Percentiles rank a stretch among this genome's conserved stretches.
phyloP scores from a whole-genome alignment of 2,888 invertebrate genomes.

The Alloscopus bannaensis region DNA sequence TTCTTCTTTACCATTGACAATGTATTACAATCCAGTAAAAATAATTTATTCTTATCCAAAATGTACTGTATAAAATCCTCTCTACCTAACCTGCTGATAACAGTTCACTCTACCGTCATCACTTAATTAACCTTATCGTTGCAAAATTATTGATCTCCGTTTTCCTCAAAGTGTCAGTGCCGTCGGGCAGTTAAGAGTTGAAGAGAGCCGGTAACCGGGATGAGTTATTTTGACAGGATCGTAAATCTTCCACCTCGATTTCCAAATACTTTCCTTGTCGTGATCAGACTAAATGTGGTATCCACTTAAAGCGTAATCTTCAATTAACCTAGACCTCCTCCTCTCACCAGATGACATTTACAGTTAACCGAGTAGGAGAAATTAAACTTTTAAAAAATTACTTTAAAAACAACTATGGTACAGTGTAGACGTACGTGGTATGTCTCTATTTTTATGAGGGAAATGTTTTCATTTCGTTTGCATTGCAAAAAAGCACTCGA shows the following conservation, averaged over 20 bases:
- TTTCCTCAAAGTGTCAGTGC: too few species aligned
- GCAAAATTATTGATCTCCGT: too few species aligned
- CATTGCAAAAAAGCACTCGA: neutral
- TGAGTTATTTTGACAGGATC: constrained; percentile 39
- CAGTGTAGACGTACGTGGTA: too few species aligned
- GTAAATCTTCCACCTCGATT: neutral
- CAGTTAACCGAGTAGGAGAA: constrained; percentile 39
- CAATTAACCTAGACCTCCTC: constrained; percentile 28
- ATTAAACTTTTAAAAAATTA: constrained; percentile 39
- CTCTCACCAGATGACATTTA: constrained; percentile 39
- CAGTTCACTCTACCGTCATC: too few species aligned
- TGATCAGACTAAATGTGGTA: neutral
- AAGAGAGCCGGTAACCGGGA: constrained; percentile 60
- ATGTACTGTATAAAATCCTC: too few species aligned
- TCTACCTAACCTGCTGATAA: too few species aligned
- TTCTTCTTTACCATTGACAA: too few species aligned
- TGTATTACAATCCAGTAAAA: too few species aligned
- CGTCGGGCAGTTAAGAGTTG: too few species aligned
- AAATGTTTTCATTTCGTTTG: neutral
- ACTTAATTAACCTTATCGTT: too few species aligned
- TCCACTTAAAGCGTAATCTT: constrained; percentile 38
- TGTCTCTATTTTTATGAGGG: too few species aligned
- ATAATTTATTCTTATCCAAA: too few species aligned
- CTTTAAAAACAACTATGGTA: constrained; percentile 36
- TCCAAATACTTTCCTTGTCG: constrained; percentile 25